These are phyloP conservation scores for Trichonephila inaurata DNA, from an alignment of 1,140 invertebrate genomes.

Conservation along the genomic window DNA sequence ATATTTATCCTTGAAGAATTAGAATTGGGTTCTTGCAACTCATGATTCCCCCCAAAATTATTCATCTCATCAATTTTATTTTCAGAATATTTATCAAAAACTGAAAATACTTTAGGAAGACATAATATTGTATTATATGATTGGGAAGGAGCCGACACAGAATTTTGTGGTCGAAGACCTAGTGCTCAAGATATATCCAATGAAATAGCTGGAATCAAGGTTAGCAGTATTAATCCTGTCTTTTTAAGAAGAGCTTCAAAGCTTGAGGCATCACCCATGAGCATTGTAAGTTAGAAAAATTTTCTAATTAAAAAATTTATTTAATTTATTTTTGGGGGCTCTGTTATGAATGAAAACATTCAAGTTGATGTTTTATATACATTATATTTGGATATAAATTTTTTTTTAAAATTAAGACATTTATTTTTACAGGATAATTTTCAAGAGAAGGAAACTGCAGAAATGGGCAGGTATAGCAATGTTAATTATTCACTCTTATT, in stretches of 20 bases:
- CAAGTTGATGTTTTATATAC: background rate
- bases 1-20: no score
- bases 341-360: no score
- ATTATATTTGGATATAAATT: background rate
- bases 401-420: background rate
- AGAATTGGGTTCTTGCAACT: no score
- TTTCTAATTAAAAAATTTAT: background rate
- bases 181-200: constrained; percentile 73
- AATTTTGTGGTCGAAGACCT: constrained; percentile 68
- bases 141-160: constrained; percentile 62
- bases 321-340: no score
- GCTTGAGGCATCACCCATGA: constrained; percentile 39
- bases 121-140: constrained; percentile 57
- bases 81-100: constrained; percentile 12
- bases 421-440: background rate
- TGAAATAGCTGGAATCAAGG: constrained; percentile 72
- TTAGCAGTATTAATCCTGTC: constrained; percentile 50
- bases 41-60: no score
- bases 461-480: constrained; percentile 20
- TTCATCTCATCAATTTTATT: background rate
- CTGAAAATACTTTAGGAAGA: constrained; percentile 14
- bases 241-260: constrained; percentile 73
- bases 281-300: constrained; percentile 40
- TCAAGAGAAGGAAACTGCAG: background rate
- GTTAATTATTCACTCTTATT: background rate